A percentile compares a stretch with the other conserved stretches of the same genome.
Evolutionary conservation across 2,113 vertebrate genomes (phyloP).

Genomic region (Callospermophilus lateralis): DNA sequence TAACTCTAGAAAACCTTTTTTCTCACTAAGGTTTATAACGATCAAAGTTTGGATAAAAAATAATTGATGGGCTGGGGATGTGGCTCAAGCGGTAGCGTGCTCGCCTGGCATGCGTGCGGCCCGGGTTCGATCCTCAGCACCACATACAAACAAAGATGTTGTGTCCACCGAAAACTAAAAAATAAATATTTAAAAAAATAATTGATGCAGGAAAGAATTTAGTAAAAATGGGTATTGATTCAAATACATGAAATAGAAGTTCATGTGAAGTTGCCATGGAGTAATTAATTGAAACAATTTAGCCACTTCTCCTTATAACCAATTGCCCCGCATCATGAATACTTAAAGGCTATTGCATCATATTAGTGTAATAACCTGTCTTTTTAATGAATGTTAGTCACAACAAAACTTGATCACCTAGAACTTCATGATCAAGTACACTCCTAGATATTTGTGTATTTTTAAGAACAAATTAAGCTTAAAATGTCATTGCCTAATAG

Average conservation of each 20-base stretch:
- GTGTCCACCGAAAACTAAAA: too few relatives aligned
- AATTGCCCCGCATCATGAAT: neutral
- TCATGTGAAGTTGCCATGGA: neutral
- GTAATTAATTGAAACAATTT: neutral
- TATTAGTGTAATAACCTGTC: slow-evolving; percentile 19
- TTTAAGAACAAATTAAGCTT: slow-evolving; percentile 18
- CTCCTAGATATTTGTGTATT: neutral
- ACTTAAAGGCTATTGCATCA: neutral
- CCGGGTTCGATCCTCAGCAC: too few relatives aligned
- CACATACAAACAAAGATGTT: too few relatives aligned
- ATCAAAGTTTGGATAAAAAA: slow-evolving; percentile 18
- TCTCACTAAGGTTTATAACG: neutral
- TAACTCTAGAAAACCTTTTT: neutral
- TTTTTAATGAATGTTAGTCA: slow-evolving; percentile 49
- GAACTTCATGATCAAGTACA: slow-evolving; percentile 2
- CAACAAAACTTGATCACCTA: slow-evolving; percentile 19
- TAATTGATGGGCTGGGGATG: too few relatives aligned
- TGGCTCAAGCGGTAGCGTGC: too few relatives aligned
- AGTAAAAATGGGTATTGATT: slow-evolving; percentile 20
- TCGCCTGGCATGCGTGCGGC: too few relatives aligned
- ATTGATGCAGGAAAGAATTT: neutral
- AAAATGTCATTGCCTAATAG: slow-evolving; percentile 11
- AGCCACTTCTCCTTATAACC: neutral
- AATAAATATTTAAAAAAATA: neutral
- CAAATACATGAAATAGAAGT: neutral